phyloP scores from a whole-genome alignment of 2,888 invertebrate genomes.

The Drosophila atroscutellata region DNA sequence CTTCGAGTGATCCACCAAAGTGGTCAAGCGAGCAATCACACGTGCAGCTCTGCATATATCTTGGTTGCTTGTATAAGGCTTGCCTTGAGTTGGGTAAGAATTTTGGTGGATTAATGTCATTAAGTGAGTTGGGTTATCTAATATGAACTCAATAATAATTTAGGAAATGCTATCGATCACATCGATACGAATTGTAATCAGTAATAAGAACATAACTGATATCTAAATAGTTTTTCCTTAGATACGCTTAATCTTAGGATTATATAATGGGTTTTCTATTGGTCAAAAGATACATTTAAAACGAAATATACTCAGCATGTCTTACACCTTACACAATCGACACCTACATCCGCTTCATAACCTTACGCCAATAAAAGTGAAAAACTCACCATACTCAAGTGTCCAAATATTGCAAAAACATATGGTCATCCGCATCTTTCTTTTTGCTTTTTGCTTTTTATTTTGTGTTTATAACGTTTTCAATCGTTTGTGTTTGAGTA shows the following conservation, averaged over 20 bases:
- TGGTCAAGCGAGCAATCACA: slow-evolving; percentile 47
- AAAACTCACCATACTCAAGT: slow-evolving; percentile 9
- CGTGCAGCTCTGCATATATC: slow-evolving; percentile 25
- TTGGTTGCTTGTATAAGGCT: slow-evolving; percentile 10
- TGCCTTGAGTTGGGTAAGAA: slow-evolving; percentile 25
- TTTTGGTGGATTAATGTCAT: slow-evolving; percentile 29
- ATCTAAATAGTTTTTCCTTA: not conserved
- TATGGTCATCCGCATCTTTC: not conserved
- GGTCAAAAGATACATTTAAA: not conserved
- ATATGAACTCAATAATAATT: not conserved
- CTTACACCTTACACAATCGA: not conserved
- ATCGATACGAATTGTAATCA: not conserved
- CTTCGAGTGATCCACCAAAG: slow-evolving; percentile 59
- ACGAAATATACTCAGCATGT: not conserved
- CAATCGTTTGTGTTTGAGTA: slow-evolving; percentile 4
- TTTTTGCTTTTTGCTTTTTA: not conserved
- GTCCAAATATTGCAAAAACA: slow-evolving; percentile 11
- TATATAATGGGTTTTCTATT: not conserved
- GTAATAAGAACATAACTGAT: not conserved
- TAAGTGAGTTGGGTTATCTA: slow-evolving; percentile 1
- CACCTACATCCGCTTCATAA: slow-evolving; percentile 5
- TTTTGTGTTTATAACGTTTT: not conserved
- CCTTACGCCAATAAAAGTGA: slow-evolving; percentile 21
- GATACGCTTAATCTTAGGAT: not conserved
- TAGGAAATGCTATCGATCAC: not conserved